phyloP scores from a whole-genome alignment of 2,797 vertebrate genomes.

The Rhynchotus rufescens region DNA sequence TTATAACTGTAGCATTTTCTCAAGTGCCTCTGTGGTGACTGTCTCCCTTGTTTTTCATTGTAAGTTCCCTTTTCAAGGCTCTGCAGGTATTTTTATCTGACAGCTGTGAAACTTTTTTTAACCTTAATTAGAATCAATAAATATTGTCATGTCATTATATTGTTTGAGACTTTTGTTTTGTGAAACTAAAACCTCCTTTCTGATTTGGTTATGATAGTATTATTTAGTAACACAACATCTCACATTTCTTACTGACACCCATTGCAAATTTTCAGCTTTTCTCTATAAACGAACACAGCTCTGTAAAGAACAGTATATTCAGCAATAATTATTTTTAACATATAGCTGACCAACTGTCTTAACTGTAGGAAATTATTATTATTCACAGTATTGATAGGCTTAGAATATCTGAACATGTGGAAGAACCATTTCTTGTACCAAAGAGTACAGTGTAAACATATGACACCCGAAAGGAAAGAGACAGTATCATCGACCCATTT shows the following conservation, averaged over 20 bases:
- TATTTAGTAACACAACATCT: neutral
- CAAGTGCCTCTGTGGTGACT: conserved; percentile 90
- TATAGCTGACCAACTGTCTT: neutral
- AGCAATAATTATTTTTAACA: neutral
- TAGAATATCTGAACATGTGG: neutral
- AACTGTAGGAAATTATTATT: neutral
- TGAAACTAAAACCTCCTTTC: neutral
- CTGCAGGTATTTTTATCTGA: conserved; percentile 72
- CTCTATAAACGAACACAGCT: neutral
- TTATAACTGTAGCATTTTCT: conserved; percentile 79
- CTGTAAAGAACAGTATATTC: neutral
- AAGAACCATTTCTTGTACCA: neutral
- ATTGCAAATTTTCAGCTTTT: neutral
- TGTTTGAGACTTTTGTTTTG: conserved; percentile 15
- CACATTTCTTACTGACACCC: neutral
- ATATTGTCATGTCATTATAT: conserved; percentile 39
- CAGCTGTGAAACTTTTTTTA: conserved; percentile 68
- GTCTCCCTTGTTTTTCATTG: conserved; percentile 61
- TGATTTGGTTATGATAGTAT: neutral
- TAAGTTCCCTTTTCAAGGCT: conserved; percentile 51
- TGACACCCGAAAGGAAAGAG: neutral
- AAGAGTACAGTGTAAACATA: neutral
- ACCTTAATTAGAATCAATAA: conserved; percentile 69
- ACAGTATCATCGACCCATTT: neutral
- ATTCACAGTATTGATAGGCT: neutral